Evolutionary conservation across 2,113 vertebrate genomes (phyloP).

Genomic region (Gobio gobio): DNA sequence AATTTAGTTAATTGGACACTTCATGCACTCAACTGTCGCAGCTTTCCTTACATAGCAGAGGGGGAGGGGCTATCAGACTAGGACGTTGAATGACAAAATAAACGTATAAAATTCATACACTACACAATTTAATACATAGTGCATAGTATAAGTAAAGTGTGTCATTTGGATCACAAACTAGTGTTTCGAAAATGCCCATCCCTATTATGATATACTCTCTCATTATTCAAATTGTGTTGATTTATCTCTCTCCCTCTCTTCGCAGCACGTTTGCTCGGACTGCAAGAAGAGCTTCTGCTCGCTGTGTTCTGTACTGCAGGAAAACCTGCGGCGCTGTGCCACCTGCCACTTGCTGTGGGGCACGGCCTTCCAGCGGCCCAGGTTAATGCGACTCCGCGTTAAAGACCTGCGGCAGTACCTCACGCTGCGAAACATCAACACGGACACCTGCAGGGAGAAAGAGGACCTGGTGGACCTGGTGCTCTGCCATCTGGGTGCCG

Average conservation of each 20-base stretch:
- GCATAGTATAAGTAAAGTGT: too few relatives aligned
- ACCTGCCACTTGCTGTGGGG: slow-evolving; percentile 91
- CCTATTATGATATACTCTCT: too few relatives aligned
- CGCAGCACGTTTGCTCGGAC: slow-evolving; percentile 91
- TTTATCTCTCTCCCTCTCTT: slow-evolving; percentile 3
- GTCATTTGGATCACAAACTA: too few relatives aligned
- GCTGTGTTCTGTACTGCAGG: slow-evolving; percentile 88
- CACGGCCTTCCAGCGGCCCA: slow-evolving; percentile 91
- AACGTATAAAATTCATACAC: too few relatives aligned
- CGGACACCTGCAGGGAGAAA: slow-evolving; percentile 93
- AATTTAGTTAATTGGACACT: too few relatives aligned
- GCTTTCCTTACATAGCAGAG: too few relatives aligned
- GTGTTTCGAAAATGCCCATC: too few relatives aligned
- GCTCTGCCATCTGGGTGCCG: slow-evolving; percentile 82
- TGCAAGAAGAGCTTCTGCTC: slow-evolving; percentile 97
- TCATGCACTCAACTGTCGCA: too few relatives aligned
- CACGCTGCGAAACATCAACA: slow-evolving; percentile 89
- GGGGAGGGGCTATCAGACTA: too few relatives aligned
- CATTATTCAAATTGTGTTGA: too few relatives aligned
- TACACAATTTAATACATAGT: too few relatives aligned
- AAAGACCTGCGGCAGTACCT: slow-evolving; percentile 96
- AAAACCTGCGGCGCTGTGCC: slow-evolving; percentile 86
- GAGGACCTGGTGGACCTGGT: slow-evolving; percentile 96
- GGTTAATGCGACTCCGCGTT: slow-evolving; percentile 90
- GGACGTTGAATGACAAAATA: too few relatives aligned